Base-by-base conservation (phyloP, 2,113 vertebrate species). In the Callipepla californica region DNA sequence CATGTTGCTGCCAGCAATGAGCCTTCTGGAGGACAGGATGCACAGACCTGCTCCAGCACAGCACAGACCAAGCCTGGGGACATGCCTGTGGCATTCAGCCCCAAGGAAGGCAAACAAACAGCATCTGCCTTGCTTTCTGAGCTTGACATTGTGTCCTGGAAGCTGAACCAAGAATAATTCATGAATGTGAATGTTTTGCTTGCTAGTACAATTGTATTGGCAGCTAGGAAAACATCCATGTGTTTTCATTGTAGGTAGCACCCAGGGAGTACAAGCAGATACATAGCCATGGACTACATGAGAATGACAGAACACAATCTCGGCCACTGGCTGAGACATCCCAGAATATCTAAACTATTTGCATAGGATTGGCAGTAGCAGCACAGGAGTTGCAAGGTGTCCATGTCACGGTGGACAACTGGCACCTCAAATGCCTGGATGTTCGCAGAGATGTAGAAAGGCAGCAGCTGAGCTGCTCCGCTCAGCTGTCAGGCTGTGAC, bases 371-470 rank as follows among this genome's bases (percentile, higher is more conserved):
- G 38, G 14, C 36, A 84, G 38, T 18, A 67, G 23, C 44, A 51
- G n/a, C 34, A 53, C 12, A 25, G 65, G 50, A 88, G 5, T 47
- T 62, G 10, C 11, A 59, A 77, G 65, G 62, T 9, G 9, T 72
- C 57, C 0, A 0, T 38, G 12, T 55, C 9, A 11, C 18, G 17
- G 32, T 74, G 65, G 38, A 85, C 42, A 36, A 6, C 9, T 15
- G 32, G 42, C 1, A 0, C 53, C 40, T 77, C 58, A 28, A 61
- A 8, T 0, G 5, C 45, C 18, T 0, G 0, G 51, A 13, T 19
- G 1, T 11, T 48, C 76, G 36, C 66, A 89, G 88, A 50, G 4
- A 6, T 9, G 34, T 1, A 0, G 87, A 50, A 89, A 93, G 3
- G n/a, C 47, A 34, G 63, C 3, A 32, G 30, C 26, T 76, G 67